phyloP scores from a whole-genome alignment of 2,888 invertebrate genomes.

The Euspilapteryx auroguttella region DNA sequence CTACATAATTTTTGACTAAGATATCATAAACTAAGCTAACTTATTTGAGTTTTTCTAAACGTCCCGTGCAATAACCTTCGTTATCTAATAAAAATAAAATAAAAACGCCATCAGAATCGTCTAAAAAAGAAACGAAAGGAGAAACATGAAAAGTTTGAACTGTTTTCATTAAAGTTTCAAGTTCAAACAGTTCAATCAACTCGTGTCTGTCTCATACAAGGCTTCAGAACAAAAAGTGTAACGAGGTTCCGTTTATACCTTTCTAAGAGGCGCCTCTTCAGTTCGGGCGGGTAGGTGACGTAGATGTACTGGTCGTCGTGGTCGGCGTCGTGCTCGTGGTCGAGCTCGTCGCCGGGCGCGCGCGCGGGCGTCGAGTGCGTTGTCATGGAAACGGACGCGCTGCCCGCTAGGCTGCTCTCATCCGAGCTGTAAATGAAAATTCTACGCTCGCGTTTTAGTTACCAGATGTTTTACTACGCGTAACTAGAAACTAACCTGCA shows the following conservation, averaged over 20 bases:
- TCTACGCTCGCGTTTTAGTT: not conserved
- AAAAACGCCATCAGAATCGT: too few species aligned
- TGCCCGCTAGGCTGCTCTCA: conserved; percentile 67
- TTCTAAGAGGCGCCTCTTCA: conserved; percentile 80
- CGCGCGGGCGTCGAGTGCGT: conserved; percentile 69
- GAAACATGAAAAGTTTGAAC: too few species aligned
- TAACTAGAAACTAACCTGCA: too few species aligned
- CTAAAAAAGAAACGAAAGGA: too few species aligned
- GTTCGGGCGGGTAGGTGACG: conserved; percentile 84
- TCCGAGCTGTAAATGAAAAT: conserved; percentile 56
- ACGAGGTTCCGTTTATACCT: conserved; percentile 61
- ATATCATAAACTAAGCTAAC: too few species aligned
- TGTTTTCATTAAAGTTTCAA: too few species aligned
- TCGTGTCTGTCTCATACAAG: conserved; percentile 30
- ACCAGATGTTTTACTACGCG: too few species aligned
- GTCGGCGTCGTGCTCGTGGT: conserved; percentile 38
- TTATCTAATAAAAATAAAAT: too few species aligned
- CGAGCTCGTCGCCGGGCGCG: conserved; percentile 34
- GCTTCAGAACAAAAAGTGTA: conserved; percentile 37
- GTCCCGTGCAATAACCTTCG: too few species aligned
- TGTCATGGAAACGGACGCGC: conserved; percentile 67
- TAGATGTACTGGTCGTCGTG: conserved; percentile 82
- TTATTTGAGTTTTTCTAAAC: too few species aligned
- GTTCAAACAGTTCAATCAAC: too few species aligned
- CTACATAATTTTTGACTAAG: too few species aligned